These are phyloP conservation scores for Ivindomyrus marchei DNA, from an alignment of 2,113 vertebrate genomes.

Conservation along the genomic window DNA sequence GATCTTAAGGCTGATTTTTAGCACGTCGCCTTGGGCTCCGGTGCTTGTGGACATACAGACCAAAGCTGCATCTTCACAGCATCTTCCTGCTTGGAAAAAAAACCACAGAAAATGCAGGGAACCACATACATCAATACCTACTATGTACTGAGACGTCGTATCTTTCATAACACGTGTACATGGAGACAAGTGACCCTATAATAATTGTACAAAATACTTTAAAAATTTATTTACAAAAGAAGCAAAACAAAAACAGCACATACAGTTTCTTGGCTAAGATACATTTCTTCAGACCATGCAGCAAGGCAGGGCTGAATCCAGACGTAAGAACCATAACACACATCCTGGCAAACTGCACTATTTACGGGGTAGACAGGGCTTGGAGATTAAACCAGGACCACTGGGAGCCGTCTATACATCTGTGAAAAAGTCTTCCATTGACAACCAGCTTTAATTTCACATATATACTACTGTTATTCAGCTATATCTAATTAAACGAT, in stretches of 20 bases:
- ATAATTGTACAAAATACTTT: conserved; percentile 23
- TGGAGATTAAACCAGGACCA: neutral
- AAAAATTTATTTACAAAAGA: conserved; percentile 31
- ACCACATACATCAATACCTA: neutral
- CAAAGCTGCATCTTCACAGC: neutral
- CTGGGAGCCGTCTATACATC: neutral
- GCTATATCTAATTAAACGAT: neutral
- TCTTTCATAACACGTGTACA: neutral
- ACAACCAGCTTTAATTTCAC: conserved; percentile 4
- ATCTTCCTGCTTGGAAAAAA: neutral
- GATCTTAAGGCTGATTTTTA: neutral
- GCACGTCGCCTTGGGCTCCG: neutral
- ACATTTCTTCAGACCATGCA: neutral
- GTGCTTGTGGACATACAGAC: neutral
- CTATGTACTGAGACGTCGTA: neutral
- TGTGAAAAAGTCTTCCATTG: neutral
- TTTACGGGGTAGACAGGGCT: neutral
- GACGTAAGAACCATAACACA: neutral
- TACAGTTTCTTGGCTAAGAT: neutral
- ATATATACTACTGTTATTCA: neutral
- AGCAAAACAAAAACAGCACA: neutral
- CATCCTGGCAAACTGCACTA: conserved; percentile 11
- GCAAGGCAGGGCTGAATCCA: neutral
- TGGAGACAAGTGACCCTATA: neutral
- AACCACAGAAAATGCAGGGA: neutral